A percentile compares a stretch with the other conserved stretches of the same genome.
Conservation (phyloP, 2,888 invertebrate species). For the Bellardia bayeri region DNA sequence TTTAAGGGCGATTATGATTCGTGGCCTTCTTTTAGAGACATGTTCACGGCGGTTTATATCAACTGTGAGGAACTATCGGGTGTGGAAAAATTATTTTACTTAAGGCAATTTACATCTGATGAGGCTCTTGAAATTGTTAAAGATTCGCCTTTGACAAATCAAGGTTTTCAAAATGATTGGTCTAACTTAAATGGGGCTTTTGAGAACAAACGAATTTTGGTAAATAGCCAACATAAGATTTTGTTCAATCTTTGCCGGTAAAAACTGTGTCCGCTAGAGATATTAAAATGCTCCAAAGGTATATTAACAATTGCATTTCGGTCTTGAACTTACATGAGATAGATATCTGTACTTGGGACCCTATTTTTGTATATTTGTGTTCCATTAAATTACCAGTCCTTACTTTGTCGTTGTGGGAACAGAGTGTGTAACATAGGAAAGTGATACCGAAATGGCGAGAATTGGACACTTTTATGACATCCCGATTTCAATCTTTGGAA, state of each 20-base stretch:
- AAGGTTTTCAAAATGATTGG: conserved; percentile 28
- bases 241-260: conserved; percentile 44
- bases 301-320: conserved; percentile 58
- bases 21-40: background rate
- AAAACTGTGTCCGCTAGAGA: background rate
- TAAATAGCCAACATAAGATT: conserved; percentile 42
- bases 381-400: background rate
- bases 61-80: background rate
- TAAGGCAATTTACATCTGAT: background rate
- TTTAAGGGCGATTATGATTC: background rate
- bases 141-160: conserved; percentile 14
- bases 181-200: conserved; percentile 8
- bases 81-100: background rate
- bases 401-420: background rate
- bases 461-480: conserved; percentile 38
- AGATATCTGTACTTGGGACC: conserved; percentile 40
- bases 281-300: conserved; percentile 49
- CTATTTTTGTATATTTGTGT: conserved; percentile 37
- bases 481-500: conserved; percentile 33
- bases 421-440: background rate
- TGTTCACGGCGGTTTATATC: conserved; percentile 2
- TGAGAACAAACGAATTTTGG: conserved; percentile 40
- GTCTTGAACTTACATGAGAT: conserved; percentile 35
- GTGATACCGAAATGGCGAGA: conserved; percentile 17
- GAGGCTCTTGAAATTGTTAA: conserved; percentile 13